Evolutionary conservation across 2,888 invertebrate genomes (phyloP), one percentile per base, ranked within the genome.

Genomic region (Lacanobia oleracea): DNA sequence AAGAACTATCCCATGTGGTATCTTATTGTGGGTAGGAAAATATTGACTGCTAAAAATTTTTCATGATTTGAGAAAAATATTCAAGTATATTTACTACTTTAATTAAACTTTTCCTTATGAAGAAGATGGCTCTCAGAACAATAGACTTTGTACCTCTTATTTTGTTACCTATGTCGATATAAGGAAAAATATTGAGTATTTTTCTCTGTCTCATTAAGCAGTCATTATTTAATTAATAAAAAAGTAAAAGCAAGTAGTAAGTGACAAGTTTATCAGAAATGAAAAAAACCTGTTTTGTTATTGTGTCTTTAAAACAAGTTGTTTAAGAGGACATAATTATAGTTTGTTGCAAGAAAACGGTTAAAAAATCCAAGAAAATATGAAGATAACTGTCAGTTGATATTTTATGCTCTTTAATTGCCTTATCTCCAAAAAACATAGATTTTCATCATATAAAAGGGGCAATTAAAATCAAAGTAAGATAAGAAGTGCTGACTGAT

Each of bases 381-480:
- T 23, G 40, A 12, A 21, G 14, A 23, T 16, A 60, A 23, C 6
- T 53, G 23, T 18, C 21, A 14, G 27, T 21, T 50, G 14, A 18
- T 40, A 1, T 8, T 57, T 27, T 10, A 40, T 27, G 1, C 56
- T 50, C 7, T 0, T 33, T 21, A 53, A 33, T 33, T 18, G 16
- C 37, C 16, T 3, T 62, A 67, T 60, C 63, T 51, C 27, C 23
- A 16, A 33, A 78, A 73, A 74, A 53, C 48, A 43, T 10, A 43
- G 64, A 66, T 69, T 14, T 9, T 23, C 54, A 76, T 67, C 67
- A 79, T 50, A 59, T 74, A 53, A 78, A 79, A 78, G 37, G 16
- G 27, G 51, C 54, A 80, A 80, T 77, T 80, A 67, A 80, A 77
- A 80, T 74, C 67, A 74, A 73, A 73, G 43, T 53, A 45, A 23